These are phyloP conservation scores for Siniperca scherzeri DNA, from an alignment of 2,797 vertebrate species.

Conservation along the genomic window DNA sequence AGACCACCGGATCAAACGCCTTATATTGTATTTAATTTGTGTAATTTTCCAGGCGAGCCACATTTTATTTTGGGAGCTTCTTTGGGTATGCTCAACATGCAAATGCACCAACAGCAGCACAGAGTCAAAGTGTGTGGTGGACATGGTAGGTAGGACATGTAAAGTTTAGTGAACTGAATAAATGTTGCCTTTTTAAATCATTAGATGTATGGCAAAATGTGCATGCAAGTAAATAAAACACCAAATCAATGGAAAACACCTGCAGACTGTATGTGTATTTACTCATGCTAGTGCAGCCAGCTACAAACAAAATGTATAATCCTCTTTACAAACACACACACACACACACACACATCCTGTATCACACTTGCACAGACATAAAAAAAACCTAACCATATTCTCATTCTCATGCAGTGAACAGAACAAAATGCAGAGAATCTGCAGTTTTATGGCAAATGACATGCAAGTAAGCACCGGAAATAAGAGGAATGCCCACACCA, in stretches of 20 bases:
- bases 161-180: neutral
- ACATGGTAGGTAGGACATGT: neutral
- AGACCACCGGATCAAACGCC: neutral
- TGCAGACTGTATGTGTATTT: neutral
- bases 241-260: neutral
- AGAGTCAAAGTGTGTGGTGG: neutral
- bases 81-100: neutral
- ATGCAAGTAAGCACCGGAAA: too few species aligned
- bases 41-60: neutral
- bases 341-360: neutral
- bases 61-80: neutral
- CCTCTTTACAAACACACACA: neutral
- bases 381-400: too few species aligned
- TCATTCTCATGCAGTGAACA: neutral
- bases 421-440: neutral
- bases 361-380: neutral
- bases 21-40: neutral
- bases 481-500: too few species aligned
- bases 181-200: neutral
- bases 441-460: neutral
- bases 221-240: neutral
- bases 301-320: neutral
- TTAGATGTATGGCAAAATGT: neutral
- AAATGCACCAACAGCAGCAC: constrained; percentile 4
- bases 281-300: neutral